phyloP scores from a whole-genome alignment of 2,113 vertebrate species.

The Lepisosteus osseus region DNA sequence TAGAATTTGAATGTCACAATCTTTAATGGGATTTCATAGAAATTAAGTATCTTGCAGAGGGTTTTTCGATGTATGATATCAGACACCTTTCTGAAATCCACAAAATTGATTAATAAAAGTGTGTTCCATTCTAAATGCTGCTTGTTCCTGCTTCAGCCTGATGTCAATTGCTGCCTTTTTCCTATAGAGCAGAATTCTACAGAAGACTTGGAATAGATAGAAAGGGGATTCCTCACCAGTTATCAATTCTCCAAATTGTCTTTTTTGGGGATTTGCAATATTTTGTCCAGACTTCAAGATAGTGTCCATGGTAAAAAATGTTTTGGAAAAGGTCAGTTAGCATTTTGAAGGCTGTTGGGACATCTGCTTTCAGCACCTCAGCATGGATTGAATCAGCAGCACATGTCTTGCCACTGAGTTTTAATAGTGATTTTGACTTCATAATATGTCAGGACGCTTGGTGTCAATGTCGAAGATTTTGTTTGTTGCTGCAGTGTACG shows the following conservation, averaged over 20 bases:
- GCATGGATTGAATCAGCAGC: background rate
- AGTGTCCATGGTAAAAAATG: background rate
- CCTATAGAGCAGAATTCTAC: background rate
- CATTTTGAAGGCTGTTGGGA: conserved; percentile 1
- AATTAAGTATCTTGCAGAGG: background rate
- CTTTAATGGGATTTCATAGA: background rate
- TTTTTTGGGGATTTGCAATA: no score
- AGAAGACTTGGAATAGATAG: background rate
- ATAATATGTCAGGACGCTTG: no score
- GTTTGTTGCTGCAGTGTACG: no score
- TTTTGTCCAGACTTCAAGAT: conserved; percentile 12
- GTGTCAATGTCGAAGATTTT: no score
- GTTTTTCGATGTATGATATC: background rate
- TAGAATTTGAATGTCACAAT: background rate
- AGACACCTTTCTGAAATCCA: conserved; percentile 2
- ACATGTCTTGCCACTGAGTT: background rate
- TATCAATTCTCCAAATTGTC: background rate
- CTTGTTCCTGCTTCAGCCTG: background rate
- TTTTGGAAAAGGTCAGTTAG: conserved; percentile 14
- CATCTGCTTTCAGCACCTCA: conserved; percentile 11
- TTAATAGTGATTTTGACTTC: background rate
- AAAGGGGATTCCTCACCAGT: background rate
- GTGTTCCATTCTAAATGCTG: background rate
- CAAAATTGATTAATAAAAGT: background rate
- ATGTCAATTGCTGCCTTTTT: background rate